A percentile compares a stretch with the other conserved stretches of the same genome.
These are phyloP conservation scores for Globodera rostochiensis DNA, from an alignment of 1,140 invertebrate species.

Conservation along the genomic window DNA sequence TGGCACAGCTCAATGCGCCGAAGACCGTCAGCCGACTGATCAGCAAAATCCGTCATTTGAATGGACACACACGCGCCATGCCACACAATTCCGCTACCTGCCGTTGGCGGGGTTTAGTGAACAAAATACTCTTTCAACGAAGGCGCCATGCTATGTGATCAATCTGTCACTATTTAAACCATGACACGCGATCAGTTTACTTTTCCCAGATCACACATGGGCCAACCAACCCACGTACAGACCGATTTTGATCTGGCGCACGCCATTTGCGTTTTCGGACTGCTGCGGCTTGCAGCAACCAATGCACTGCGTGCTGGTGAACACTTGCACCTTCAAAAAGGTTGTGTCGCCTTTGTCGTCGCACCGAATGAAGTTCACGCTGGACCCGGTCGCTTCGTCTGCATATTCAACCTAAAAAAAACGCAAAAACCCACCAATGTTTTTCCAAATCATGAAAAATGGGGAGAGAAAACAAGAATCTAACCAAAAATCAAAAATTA, in stretches of 20 bases:
- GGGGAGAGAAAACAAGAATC: neutral
- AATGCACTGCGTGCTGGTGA: constrained; percentile 45
- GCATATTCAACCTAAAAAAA: neutral
- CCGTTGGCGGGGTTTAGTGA: too few species aligned
- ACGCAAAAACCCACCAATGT: too few species aligned
- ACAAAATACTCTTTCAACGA: too few species aligned
- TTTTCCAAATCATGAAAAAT: neutral
- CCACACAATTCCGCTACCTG: constrained; percentile 62
- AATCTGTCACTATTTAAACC: too few species aligned
- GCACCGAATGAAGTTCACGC: constrained; percentile 58
- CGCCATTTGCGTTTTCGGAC: neutral
- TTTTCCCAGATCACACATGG: too few species aligned
- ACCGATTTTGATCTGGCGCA: constrained; percentile 25
- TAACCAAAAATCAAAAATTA: neutral
- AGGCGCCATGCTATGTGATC: too few species aligned
- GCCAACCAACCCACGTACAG: neutral
- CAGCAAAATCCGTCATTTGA: constrained; percentile 54
- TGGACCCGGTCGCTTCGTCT: neutral
- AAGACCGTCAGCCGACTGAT: constrained; percentile 40
- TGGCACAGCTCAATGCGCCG: constrained; percentile 71
- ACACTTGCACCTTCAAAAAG: constrained; percentile 63
- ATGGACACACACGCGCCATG: constrained; percentile 57
- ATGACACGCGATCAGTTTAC: too few species aligned
- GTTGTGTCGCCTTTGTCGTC: constrained; percentile 65
- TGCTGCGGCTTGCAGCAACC: constrained; percentile 6